Percentiles rank a stretch among this genome's conserved stretches.
Conservation (phyloP, 53 echinoderm and acorn worm species). For the Zoroaster sp. region DNA sequence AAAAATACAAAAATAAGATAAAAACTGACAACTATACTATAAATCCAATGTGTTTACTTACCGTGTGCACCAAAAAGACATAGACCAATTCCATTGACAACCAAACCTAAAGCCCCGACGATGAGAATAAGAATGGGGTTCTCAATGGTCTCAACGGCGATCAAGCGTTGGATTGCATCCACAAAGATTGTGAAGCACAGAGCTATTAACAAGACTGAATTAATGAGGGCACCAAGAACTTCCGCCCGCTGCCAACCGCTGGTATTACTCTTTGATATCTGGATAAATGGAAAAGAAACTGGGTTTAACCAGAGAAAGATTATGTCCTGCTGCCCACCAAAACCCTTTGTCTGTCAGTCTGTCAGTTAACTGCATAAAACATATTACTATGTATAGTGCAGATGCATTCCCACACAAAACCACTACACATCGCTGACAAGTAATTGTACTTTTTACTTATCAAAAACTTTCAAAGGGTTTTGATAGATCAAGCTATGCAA, state of each 20-base stretch:
- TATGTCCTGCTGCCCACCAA: too few species aligned
- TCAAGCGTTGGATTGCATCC: conserved; percentile 73
- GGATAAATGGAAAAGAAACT: not conserved
- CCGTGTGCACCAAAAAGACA: conserved; percentile 78
- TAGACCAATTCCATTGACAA: conserved; percentile 72
- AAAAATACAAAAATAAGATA: too few species aligned
- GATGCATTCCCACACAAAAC: too few species aligned
- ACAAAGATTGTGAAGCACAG: conserved; percentile 90
- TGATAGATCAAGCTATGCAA: too few species aligned
- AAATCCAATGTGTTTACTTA: too few species aligned
- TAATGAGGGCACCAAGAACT: conserved; percentile 83
- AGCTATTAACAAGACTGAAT: conserved; percentile 83
- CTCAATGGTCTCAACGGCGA: conserved; percentile 60
- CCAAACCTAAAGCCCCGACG: conserved; percentile 76
- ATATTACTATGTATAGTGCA: too few species aligned
- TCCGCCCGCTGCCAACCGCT: conserved; percentile 88
- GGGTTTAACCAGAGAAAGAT: not conserved
- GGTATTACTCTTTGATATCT: conserved; percentile 77
- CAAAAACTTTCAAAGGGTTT: too few species aligned
- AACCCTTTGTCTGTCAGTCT: too few species aligned
- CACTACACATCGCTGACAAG: too few species aligned
- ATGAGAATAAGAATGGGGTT: conserved; percentile 71
- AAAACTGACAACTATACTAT: too few species aligned
- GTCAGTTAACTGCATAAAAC: too few species aligned
- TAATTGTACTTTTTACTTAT: too few species aligned